Base-by-base conservation (phyloP, 2,797 vertebrate species). In the Melanotaenia boesemani region DNA sequence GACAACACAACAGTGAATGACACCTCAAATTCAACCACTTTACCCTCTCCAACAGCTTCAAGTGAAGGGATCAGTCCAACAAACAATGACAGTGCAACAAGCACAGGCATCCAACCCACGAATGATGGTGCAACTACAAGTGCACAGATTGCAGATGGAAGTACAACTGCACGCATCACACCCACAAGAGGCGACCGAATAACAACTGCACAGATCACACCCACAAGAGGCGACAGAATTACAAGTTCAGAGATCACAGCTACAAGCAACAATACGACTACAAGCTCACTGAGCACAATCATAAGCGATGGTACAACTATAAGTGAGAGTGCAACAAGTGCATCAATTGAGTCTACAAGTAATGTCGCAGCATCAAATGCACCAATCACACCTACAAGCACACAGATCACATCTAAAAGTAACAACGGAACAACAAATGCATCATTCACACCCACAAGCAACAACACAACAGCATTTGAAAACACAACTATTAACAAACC, bases 301-400 rank as follows among this genome's bases (percentile, higher is more conserved):
- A 0, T 36, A 12, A 6, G 9, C 6, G 6, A 34, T 5, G 16
- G 18, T 34, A 28, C 41, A 16, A 11, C 55, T 12, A 7, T 64
- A 0, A 26, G 0, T 20, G 1, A 13, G 52, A 2, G 18, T 0
- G 1, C 8, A 5, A 15, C 58, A 1, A 50, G 1, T 11, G 0
- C 10, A 20, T 5, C 2, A 0, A 52, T 3, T 3, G 10, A 9
- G 9, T 10, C 5, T 22, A 30, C 11, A 16, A 36, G 0, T 30
- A 50, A 16, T 9, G 4, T 15, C 20, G 41, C 15, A 41, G 50
- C 55, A 1, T 22, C 30, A 37, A 26, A 1, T 36, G 2, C 18
- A 26, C 30, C 37, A 1, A 24, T 18, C 28, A 44, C 34, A 1
- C 11, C 20, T n/a, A 8, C 37, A 18, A 10, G 0, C 1, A 6